Conservation (phyloP, 1,140 invertebrate genomes). For the Eueides isabella region DNA sequence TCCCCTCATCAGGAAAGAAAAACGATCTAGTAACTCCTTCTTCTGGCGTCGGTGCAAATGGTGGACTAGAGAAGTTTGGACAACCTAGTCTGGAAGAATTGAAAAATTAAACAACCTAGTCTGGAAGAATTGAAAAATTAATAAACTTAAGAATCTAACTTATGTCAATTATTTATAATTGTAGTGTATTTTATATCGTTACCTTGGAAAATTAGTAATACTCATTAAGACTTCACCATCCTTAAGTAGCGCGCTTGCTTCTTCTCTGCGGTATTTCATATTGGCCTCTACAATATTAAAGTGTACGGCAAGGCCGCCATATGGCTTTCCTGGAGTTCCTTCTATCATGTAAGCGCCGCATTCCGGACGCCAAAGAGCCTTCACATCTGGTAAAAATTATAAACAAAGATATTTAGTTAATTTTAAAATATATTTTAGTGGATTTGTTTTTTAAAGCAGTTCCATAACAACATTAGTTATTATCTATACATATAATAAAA, state of each 20-base stretch:
- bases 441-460: too few species aligned
- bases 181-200: constrained; percentile 35
- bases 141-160: neutral
- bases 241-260: constrained; percentile 90
- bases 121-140: too few species aligned
- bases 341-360: constrained; percentile 99
- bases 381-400: constrained; percentile 83
- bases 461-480: too few species aligned
- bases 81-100: constrained; percentile 91
- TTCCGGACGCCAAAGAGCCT: constrained; percentile 98
- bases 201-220: constrained; percentile 96
- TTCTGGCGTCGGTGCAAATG: constrained; percentile 86
- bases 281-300: constrained; percentile 99
- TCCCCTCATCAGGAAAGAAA: constrained; percentile 98
- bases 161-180: neutral
- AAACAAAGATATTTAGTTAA: neutral
- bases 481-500: too few species aligned
- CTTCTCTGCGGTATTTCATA: constrained; percentile 95
- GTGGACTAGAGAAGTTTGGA: constrained; percentile 93
- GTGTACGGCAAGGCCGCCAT: constrained; percentile 95
- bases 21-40: constrained; percentile 91
- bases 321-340: constrained; percentile 99
- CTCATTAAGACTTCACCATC: constrained; percentile 94
- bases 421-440: neutral
- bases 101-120: too few species aligned